Evolutionary conservation across 2,888 invertebrate genomes (phyloP).

Genomic region (Priocnemis perturbator): DNA sequence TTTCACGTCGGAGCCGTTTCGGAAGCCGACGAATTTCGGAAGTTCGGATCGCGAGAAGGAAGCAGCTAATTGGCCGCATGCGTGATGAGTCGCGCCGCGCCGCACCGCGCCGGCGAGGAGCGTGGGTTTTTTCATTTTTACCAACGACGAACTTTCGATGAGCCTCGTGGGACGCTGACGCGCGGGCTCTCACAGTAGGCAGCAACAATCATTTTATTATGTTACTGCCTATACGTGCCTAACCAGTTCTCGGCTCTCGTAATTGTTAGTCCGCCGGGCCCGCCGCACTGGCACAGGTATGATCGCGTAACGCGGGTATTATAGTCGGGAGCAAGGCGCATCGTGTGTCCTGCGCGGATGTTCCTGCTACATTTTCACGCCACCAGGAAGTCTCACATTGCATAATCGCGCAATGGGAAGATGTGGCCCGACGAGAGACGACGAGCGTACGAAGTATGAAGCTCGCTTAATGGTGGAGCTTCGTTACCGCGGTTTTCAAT

Average conservation of each 20-base stretch:
- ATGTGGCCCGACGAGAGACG: background rate
- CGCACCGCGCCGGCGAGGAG: constrained; percentile 1
- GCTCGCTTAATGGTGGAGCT: too few species aligned
- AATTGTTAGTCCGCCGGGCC: constrained; percentile 37
- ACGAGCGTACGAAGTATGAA: too few species aligned
- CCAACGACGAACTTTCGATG: constrained; percentile 21
- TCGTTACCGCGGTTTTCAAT: too few species aligned
- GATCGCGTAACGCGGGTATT: constrained; percentile 40
- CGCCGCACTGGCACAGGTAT: background rate
- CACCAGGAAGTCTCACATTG: constrained; percentile 46
- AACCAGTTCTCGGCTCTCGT: constrained; percentile 30
- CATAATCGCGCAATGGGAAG: constrained; percentile 32
- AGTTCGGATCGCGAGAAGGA: constrained; percentile 35
- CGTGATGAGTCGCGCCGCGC: constrained; percentile 31
- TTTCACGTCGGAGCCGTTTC: too few species aligned
- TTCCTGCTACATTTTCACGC: constrained; percentile 1
- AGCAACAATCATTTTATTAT: constrained; percentile 49
- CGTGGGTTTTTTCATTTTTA: constrained; percentile 23
- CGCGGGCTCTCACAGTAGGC: constrained; percentile 35
- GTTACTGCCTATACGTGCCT: constrained; percentile 26
- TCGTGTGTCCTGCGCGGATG: background rate
- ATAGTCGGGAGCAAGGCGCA: constrained; percentile 18
- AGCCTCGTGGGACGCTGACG: constrained; percentile 38
- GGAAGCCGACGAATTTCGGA: background rate
- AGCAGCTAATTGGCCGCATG: constrained; percentile 39